Evolutionary conservation across 2,888 invertebrate species (phyloP).

Genomic region (Pherbina coryleti): DNA sequence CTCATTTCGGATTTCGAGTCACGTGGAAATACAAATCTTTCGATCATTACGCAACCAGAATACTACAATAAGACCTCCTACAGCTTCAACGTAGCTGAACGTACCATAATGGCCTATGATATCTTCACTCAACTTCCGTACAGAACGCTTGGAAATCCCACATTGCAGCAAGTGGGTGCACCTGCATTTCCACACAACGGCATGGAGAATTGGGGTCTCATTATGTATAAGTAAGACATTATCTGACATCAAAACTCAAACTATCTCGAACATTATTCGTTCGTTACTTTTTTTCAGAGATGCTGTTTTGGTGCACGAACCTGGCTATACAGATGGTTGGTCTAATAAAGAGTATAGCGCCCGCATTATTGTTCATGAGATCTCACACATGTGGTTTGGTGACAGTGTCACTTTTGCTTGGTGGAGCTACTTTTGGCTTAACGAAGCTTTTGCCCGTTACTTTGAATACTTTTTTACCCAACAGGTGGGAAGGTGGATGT

Average conservation of each 20-base stretch:
- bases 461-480: slow-evolving; percentile 75
- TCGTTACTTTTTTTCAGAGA: slow-evolving; percentile 49
- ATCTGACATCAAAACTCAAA: slow-evolving; percentile 64
- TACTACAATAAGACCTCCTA: slow-evolving; percentile 76
- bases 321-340: slow-evolving; percentile 59
- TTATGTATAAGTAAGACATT: slow-evolving; percentile 80
- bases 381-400: slow-evolving; percentile 79
- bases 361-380: slow-evolving; percentile 70
- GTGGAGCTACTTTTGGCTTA: slow-evolving; percentile 75
- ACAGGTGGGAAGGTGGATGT: slow-evolving; percentile 65
- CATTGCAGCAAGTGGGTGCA: slow-evolving; percentile 83
- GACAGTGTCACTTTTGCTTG: slow-evolving; percentile 71
- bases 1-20: slow-evolving; percentile 74
- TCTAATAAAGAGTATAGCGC: slow-evolving; percentile 69
- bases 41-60: slow-evolving; percentile 78
- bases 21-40: slow-evolving; percentile 49
- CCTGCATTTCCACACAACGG: slow-evolving; percentile 83
- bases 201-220: slow-evolving; percentile 93
- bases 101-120: slow-evolving; percentile 68
- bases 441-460: slow-evolving; percentile 78
- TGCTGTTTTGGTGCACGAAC: slow-evolving; percentile 53
- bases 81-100: slow-evolving; percentile 69
- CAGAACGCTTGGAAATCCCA: slow-evolving; percentile 71
- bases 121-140: slow-evolving; percentile 80
- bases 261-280: slow-evolving; percentile 32